Base-by-base conservation (phyloP, 2,888 invertebrate species). In the Catocala fraxini region DNA sequence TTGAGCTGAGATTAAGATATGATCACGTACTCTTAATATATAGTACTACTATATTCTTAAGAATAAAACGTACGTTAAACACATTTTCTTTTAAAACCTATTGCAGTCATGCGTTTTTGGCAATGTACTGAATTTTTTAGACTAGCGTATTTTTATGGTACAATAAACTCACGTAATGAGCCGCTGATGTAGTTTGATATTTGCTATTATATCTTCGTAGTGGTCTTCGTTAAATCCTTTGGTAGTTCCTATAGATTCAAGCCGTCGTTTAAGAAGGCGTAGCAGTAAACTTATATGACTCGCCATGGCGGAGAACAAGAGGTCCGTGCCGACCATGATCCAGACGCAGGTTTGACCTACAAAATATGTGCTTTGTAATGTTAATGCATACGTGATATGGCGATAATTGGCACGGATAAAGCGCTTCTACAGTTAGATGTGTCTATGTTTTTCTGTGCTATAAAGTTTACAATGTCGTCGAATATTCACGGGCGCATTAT, bases 271-370 rank as follows among this genome's bases (percentile, higher is more conserved):
- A 7, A 94, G 82, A 5, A 93, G 74, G 4, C 87, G 80, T 55
- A 93, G 71, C 55, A 94, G 69, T 48, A 93, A 71, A 46, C 87
- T 84, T 51, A 94, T 92, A 77, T 94, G 93, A 72, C 92, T 93
- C 1, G 93, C 90, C 88, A 94, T 89, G 1, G 88, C 89, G 2
- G 92, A 88, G 73, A 94, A 91, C 42, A 93, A 74, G 47, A 94
- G 83, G 73, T 94, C 93, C 1, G 93, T 90, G 60, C 88, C 75
- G 11, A 91, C 85, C 91, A 91, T 92, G 62, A 91, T 89, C 88
- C 89, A 91, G n/a, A 92, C 92, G 64, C 91, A 90, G 9, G 89
- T 90, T 76, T 89, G 88, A 63, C 92, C 92, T 92, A 65, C 51
- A 67, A 73, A 65, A 54, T 53, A 33, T 43, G 3, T 10, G 43